Evolutionary conservation across 2,113 vertebrate species (phyloP).

Genomic region (Haplochromis burtoni): DNA sequence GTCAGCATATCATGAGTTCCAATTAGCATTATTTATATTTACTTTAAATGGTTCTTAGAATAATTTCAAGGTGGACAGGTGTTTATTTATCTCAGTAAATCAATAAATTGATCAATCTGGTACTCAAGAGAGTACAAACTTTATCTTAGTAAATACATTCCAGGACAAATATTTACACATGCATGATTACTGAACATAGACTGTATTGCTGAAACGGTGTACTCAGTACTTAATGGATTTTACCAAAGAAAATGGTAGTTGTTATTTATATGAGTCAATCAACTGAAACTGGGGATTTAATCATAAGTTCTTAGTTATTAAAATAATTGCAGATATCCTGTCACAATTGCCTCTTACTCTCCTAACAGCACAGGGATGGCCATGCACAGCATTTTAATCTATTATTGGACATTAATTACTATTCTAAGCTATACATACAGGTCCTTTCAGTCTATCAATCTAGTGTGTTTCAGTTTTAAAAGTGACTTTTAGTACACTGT

Average conservation of each 20-base stretch:
- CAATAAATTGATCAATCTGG: not conserved
- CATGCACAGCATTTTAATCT: not conserved
- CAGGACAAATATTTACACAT: not conserved
- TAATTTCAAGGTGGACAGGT: not conserved
- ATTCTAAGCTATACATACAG: not conserved
- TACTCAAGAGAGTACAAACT: not conserved
- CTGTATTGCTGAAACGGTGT: not conserved
- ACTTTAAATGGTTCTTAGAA: not conserved
- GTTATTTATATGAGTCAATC: not conserved
- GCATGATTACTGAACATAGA: not conserved
- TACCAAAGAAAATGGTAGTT: not conserved
- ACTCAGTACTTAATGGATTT: not conserved
- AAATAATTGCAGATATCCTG: not conserved
- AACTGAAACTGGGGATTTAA: not conserved
- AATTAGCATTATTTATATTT: not conserved
- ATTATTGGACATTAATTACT: not conserved
- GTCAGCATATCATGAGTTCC: not conserved
- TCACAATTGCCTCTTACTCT: not conserved
- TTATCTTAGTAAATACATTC: not conserved
- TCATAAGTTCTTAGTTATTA: not conserved
- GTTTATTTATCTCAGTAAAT: not conserved
- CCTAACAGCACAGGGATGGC: not conserved
- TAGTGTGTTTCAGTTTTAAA: not conserved
- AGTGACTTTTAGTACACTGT: not conserved
- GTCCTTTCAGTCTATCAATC: not conserved